A percentile compares a stretch with the other conserved stretches of the same genome.
These are phyloP conservation scores for Macrotus californicus DNA, from an alignment of 2,113 vertebrate genomes.

Conservation along the genomic window DNA sequence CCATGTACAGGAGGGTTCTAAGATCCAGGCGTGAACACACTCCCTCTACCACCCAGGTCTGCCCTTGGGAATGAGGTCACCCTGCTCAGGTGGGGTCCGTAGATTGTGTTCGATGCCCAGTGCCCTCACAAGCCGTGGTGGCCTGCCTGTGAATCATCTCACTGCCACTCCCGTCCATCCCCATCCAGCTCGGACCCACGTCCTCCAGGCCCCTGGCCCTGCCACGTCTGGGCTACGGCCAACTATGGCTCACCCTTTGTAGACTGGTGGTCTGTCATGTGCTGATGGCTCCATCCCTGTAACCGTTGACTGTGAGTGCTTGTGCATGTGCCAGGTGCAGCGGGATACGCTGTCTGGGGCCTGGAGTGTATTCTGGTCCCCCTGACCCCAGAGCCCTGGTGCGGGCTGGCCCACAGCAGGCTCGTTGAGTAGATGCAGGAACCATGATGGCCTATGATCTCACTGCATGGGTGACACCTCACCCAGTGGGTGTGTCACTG, in stretches of 20 bases:
- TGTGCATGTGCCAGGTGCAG: fast-evolving
- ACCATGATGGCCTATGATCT: fast-evolving
- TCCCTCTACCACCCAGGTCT: background rate
- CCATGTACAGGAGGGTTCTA: background rate
- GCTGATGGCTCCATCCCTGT: background rate
- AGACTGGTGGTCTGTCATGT: fast-evolving
- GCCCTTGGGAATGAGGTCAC: background rate
- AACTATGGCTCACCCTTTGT: fast-evolving
- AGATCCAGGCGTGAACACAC: background rate
- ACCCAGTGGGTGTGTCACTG: fast-evolving
- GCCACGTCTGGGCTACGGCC: background rate
- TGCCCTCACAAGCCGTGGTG: background rate
- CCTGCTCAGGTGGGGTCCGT: background rate
- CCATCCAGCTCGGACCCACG: too few relatives aligned
- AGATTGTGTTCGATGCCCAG: background rate
- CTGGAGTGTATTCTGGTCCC: too few relatives aligned
- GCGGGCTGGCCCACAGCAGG: background rate
- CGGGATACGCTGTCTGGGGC: fast-evolving
- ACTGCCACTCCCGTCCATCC: too few relatives aligned
- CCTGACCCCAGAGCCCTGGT: too few relatives aligned
- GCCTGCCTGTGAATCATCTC: background rate
- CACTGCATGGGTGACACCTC: background rate
- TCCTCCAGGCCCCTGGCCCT: background rate
- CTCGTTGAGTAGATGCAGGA: background rate
- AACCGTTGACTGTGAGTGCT: fast-evolving